Conservation (phyloP, 2,888 invertebrate species). For the Parapristionchus giblindavisi region DNA sequence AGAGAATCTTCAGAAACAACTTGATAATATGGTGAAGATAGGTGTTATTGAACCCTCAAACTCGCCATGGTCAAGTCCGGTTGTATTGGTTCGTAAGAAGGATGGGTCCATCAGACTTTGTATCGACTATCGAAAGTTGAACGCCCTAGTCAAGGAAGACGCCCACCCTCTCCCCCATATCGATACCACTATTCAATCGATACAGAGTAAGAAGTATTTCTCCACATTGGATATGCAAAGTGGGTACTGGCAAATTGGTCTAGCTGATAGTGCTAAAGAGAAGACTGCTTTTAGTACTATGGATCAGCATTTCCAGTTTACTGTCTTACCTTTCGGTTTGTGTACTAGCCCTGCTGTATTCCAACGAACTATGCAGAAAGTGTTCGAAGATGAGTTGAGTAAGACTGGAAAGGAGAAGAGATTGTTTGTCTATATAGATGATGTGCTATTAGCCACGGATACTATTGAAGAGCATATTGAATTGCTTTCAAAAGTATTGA, state of each 20-base stretch:
- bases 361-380: conserved; percentile 51
- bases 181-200: conserved; percentile 42
- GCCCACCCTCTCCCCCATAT: conserved; percentile 53
- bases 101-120: conserved; percentile 50
- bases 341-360: conserved; percentile 57
- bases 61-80: conserved; percentile 40
- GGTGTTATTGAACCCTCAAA: conserved; percentile 36
- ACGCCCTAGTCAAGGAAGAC: conserved; percentile 45
- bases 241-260: conserved; percentile 56
- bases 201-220: conserved; percentile 44
- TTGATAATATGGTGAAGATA: conserved; percentile 36
- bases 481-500: conserved; percentile 14
- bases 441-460: conserved; percentile 41
- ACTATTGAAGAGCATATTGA: conserved; percentile 19
- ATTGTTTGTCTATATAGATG: conserved; percentile 53
- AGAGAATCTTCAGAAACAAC: conserved; percentile 29
- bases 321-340: conserved; percentile 59
- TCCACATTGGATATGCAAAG: conserved; percentile 48
- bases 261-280: conserved; percentile 43
- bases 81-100: conserved; percentile 48
- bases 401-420: background rate
- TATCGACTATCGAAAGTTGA: conserved; percentile 54
- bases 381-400: conserved; percentile 41
- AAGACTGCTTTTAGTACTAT: conserved; percentile 56
- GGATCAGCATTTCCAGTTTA: conserved; percentile 53